Percentiles rank a stretch among this genome's conserved stretches.
Conservation (phyloP, 2,797 vertebrate genomes). For the Enteromius trimaculatus region DNA sequence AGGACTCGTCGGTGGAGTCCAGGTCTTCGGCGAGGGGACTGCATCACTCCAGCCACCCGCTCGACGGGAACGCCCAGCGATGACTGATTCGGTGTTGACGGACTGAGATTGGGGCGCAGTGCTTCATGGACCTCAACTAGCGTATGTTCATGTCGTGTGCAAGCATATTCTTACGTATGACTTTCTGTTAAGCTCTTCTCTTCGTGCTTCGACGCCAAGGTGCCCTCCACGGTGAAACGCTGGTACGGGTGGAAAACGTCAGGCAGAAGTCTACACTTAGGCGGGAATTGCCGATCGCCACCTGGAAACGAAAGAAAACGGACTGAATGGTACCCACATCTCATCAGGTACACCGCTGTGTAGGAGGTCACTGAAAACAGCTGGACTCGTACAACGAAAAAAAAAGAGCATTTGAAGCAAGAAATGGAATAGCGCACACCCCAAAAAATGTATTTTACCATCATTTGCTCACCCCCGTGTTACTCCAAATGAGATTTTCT, state of each 20-base stretch:
- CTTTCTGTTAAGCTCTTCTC: conserved; percentile 52
- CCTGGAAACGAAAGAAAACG: conserved; percentile 39
- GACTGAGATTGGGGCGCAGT: conserved; percentile 2
- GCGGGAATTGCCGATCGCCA: conserved; percentile 30
- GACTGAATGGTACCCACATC: conserved; percentile 47
- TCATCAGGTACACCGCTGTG: conserved; percentile 58
- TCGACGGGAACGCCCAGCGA: conserved; percentile 79
- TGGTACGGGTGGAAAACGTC: conserved; percentile 50
- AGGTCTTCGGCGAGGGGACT: conserved; percentile 74
- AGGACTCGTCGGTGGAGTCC: conserved; percentile 76
- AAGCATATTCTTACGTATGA: conserved; percentile 63
- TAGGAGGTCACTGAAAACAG: conserved; percentile 40
- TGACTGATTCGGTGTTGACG: conserved; percentile 69
- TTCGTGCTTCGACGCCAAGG: conserved; percentile 26
- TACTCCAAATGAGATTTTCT: background rate
- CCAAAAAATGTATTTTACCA: background rate
- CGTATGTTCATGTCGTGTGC: conserved; percentile 53
- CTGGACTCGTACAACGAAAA: conserved; percentile 6
- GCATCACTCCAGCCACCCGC: conserved; percentile 75
- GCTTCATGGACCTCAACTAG: conserved; percentile 39
- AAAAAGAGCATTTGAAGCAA: background rate
- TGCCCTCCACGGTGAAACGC: conserved; percentile 48
- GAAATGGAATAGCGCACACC: background rate
- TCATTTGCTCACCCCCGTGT: background rate
- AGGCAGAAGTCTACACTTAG: conserved; percentile 52